Conservation (phyloP, 2,888 invertebrate genomes). For the Alentia gelatinosa region DNA sequence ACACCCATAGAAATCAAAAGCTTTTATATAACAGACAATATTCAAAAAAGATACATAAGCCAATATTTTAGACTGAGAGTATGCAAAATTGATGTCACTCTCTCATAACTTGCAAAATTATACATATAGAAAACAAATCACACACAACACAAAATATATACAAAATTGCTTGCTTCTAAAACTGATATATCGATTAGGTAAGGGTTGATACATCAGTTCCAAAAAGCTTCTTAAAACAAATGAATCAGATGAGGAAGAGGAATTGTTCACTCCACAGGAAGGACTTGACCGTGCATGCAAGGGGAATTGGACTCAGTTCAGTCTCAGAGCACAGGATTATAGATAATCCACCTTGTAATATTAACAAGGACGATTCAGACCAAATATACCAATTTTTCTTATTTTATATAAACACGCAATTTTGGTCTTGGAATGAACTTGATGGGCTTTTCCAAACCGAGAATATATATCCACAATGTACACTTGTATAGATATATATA, state of each 20-base stretch:
- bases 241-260: not conserved
- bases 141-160: not conserved
- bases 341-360: not conserved
- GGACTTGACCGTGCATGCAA: not conserved
- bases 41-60: not conserved
- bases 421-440: not conserved
- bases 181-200: not conserved
- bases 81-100: not conserved
- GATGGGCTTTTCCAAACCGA: not conserved
- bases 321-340: not conserved
- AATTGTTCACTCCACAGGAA: not conserved
- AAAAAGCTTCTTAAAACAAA: not conserved
- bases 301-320: not conserved
- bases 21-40: not conserved
- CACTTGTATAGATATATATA: not conserved
- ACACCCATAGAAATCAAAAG: not conserved
- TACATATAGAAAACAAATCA: not conserved
- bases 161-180: not conserved
- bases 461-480: not conserved
- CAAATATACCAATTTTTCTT: not conserved
- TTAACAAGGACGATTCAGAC: no score
- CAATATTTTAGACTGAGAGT: not conserved
- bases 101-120: not conserved
- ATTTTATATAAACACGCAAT: not conserved
- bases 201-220: not conserved